Evolutionary conservation across 2,888 invertebrate genomes (phyloP).

Genomic region (Herminia tarsipennalis): DNA sequence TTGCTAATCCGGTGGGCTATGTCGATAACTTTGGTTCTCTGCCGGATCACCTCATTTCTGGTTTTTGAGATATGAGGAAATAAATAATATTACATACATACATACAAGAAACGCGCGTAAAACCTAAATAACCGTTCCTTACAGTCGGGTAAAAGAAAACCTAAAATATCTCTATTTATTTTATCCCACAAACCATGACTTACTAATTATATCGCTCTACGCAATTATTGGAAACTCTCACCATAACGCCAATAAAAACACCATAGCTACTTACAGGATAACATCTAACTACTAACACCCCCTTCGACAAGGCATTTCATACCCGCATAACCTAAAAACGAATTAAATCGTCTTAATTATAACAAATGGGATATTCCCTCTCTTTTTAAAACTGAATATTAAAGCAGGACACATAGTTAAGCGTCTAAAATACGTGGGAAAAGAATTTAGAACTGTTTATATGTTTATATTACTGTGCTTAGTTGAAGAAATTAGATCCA

Average conservation of each 20-base stretch:
- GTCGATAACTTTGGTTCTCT: too few species aligned
- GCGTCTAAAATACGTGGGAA: constrained; percentile 39
- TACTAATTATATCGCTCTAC: neutral
- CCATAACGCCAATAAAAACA: constrained; percentile 1
- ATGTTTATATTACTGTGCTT: constrained; percentile 29
- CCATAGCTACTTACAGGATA: constrained; percentile 1
- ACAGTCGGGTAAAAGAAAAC: too few species aligned
- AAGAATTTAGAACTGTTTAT: constrained; percentile 29
- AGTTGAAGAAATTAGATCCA: constrained; percentile 31
- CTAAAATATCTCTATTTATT: too few species aligned
- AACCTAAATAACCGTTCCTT: too few species aligned
- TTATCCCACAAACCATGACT: too few species aligned
- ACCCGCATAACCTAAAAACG: constrained; percentile 46
- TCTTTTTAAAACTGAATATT: constrained; percentile 16
- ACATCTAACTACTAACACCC: constrained; percentile 5
- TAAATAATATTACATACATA: too few species aligned
- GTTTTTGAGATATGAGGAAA: too few species aligned
- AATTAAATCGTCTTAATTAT: constrained; percentile 41
- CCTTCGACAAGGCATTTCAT: constrained; percentile 26
- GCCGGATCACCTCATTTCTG: too few species aligned
- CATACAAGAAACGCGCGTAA: too few species aligned
- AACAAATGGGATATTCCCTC: constrained; percentile 34
- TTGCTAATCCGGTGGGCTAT: too few species aligned
- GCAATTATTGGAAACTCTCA: neutral
- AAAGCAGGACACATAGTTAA: constrained; percentile 19